A percentile compares a stretch with the other conserved stretches of the same genome.
Evolutionary conservation across 2,113 vertebrate genomes (phyloP).

Genomic region (Murina feae): DNA sequence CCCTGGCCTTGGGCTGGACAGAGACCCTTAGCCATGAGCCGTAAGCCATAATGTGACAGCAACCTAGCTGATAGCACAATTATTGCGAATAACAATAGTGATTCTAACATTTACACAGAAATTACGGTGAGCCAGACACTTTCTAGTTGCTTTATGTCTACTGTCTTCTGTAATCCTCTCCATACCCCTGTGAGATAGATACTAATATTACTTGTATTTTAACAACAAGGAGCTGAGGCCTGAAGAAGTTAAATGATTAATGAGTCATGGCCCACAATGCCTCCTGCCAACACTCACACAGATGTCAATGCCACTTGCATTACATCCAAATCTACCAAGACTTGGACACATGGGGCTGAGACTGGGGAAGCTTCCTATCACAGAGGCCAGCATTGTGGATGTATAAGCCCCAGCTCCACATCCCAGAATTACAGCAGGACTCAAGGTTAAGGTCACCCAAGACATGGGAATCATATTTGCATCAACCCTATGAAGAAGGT

Average conservation of each 20-base stretch:
- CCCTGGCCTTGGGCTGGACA: neutral
- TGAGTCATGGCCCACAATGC: neutral
- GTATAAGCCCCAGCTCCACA: neutral
- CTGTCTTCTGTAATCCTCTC: neutral
- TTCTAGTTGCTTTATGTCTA: neutral
- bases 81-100: neutral
- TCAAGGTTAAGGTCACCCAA: neutral
- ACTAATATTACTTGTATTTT: neutral
- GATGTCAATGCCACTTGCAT: neutral
- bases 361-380: neutral
- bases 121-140: neutral
- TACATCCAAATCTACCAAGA: neutral
- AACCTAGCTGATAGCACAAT: neutral
- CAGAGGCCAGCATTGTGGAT: neutral
- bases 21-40: neutral
- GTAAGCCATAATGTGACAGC: neutral
- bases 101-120: neutral
- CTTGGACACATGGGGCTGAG: neutral
- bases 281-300: neutral
- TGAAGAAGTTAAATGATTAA: neutral
- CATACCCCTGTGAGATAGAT: neutral
- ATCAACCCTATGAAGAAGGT: neutral
- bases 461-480: neutral
- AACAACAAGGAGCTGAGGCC: neutral
- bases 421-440: neutral